phyloP scores from a whole-genome alignment of 2,888 invertebrate species.

The Miltochrista miniata region DNA sequence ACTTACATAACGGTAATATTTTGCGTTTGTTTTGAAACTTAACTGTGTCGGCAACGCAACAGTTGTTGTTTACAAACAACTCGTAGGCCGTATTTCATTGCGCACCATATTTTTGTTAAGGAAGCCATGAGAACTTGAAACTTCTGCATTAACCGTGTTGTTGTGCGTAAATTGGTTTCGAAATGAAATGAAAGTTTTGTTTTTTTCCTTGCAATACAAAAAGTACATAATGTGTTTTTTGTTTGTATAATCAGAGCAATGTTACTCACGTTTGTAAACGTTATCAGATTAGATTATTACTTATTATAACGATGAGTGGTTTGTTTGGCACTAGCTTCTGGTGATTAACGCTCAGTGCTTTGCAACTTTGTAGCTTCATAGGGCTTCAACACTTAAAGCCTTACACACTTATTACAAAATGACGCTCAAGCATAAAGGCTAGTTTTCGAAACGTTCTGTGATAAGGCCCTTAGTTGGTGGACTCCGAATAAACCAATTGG shows the following conservation, averaged over 20 bases:
- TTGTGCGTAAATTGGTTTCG: too few species aligned
- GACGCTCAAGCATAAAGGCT: too few species aligned
- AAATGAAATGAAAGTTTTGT: too few species aligned
- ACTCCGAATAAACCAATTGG: too few species aligned
- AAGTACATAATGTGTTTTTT: too few species aligned
- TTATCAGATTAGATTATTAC: constrained; percentile 5
- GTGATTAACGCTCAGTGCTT: too few species aligned
- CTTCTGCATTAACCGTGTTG: background rate
- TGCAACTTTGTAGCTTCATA: too few species aligned
- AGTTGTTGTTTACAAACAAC: constrained; percentile 37
- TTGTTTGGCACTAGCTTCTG: constrained; percentile 1
- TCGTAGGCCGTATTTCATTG: constrained; percentile 7
- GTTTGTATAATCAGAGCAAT: background rate
- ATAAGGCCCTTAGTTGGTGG: too few species aligned
- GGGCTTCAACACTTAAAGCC: too few species aligned
- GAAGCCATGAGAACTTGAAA: constrained; percentile 12
- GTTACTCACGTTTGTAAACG: constrained; percentile 3
- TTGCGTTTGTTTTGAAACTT: constrained; percentile 56
- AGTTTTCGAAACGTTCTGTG: too few species aligned
- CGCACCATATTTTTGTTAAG: constrained; percentile 12
- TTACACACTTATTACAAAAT: too few species aligned
- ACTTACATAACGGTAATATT: constrained; percentile 55
- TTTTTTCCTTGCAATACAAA: too few species aligned
- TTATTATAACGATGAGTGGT: constrained; percentile 5
- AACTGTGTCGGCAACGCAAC: constrained; percentile 46